These are phyloP conservation scores for Augochlora pura DNA, from an alignment of 1,140 invertebrate species.

Conservation along the genomic window DNA sequence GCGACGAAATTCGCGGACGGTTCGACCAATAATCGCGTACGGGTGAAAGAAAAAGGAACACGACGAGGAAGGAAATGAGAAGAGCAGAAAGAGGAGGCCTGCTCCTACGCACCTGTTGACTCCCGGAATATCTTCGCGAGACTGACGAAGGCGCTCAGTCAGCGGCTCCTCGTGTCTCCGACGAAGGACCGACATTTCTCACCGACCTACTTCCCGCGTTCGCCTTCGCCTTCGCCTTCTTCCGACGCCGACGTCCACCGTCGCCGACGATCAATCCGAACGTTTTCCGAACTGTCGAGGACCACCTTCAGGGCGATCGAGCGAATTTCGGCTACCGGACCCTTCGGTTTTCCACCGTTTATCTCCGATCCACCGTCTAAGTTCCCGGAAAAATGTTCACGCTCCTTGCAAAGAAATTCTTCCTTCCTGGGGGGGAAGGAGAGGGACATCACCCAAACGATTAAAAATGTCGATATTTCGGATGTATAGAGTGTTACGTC, in stretches of 20 bases:
- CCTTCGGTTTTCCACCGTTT: no score
- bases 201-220: slow-evolving; percentile 73
- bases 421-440: no score
- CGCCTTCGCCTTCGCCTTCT: slow-evolving; percentile 59
- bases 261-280: background rate
- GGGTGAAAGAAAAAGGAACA: background rate
- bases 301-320: background rate
- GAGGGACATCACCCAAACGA: no score
- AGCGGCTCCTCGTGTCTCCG: slow-evolving; percentile 63
- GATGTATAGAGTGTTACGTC: no score
- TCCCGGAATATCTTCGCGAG: slow-evolving; percentile 78
- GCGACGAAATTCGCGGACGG: background rate
- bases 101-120: slow-evolving; percentile 77
- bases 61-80: background rate
- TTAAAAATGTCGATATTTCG: no score
- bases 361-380: no score
- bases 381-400: no score
- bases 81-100: slow-evolving; percentile 23
- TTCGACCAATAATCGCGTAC: slow-evolving; percentile 1
- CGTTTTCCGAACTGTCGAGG: background rate
- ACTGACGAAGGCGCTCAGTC: slow-evolving; percentile 75
- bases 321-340: background rate
- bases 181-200: slow-evolving; percentile 67
- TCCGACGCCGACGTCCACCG: slow-evolving; percentile 38
- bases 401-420: no score